Evolutionary conservation across 2,797 vertebrate species (phyloP), one percentile per base, ranked within the genome.

Genomic region (Gymnodraco acuticeps): DNA sequence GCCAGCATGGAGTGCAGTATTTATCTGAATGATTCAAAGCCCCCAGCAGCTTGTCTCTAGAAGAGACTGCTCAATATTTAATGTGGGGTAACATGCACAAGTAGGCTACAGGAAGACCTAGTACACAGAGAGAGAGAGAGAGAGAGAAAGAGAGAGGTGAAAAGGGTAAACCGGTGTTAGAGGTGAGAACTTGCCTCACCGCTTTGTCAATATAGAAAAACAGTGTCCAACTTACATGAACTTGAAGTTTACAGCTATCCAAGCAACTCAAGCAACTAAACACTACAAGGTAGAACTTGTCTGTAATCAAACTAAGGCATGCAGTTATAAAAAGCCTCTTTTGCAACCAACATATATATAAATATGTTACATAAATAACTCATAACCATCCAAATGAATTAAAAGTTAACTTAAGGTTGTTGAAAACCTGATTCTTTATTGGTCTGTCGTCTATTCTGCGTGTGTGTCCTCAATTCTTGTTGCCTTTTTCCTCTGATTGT

Each of bases 1-100:
- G 71, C 45, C 53, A 64, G 60, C 64, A 59, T 86, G 69, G 31
- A 68, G 65, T 89, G 89, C 85, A 76, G 64, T 50, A 74, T 70
- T 77, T 67, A 69, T 82, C 80, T 93, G 88, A 94, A 92, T 92
- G 85, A 93, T 94, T 92, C 83, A 93, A 72, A 81, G 72, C 61
- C 62, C 41, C 61, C 59, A 16, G 84, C 80, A 71, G 80, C 84
- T 73, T 64, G 45, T 76, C 76, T 63, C 51, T 17, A 64, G 43
- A 76, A 78, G 64, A 76, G 46, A 54, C 78, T 80, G 53, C 61
- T 94, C 54, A 91, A 92, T 93, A 69, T 92, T 93, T 94, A 60
- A 93, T 92, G 73, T 38, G 73, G 75, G 65, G 75, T 84, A 83
- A 90, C 45, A 42, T 68, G 74, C 78, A 67, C 64, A 82, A 83